phyloP scores from a whole-genome alignment of 2,888 invertebrate genomes.

The Onthophagus sagittarius region DNA sequence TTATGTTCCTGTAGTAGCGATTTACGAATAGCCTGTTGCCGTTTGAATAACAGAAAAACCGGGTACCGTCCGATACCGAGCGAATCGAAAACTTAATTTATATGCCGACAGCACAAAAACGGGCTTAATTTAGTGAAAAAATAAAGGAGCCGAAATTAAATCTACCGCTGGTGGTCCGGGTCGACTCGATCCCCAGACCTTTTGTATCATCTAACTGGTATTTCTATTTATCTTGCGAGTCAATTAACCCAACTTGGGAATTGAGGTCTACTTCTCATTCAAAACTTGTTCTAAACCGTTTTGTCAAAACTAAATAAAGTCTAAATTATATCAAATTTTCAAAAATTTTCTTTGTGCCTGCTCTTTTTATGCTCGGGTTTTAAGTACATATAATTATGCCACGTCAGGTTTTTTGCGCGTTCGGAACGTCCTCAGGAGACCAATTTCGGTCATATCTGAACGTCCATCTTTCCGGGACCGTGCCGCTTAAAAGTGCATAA shows the following conservation, averaged over 20 bases:
- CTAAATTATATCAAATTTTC: too few relatives aligned
- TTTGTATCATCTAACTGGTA: background rate
- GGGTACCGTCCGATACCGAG: background rate
- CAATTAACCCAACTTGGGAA: background rate
- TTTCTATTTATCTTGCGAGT: background rate
- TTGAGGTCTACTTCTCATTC: background rate
- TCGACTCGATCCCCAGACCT: background rate
- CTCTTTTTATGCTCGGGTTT: background rate
- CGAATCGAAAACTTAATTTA: conserved; percentile 10
- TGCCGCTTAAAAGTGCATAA: conserved; percentile 6
- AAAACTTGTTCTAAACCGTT: background rate
- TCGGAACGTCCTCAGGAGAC: background rate
- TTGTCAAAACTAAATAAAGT: background rate
- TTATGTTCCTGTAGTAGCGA: background rate
- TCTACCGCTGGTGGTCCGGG: conserved; percentile 6
- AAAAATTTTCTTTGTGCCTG: background rate
- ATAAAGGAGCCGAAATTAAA: conserved; percentile 12
- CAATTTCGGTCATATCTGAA: background rate
- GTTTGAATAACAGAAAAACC: background rate
- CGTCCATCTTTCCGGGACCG: background rate
- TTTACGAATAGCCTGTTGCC: background rate
- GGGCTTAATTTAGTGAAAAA: conserved; percentile 10
- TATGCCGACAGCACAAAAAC: conserved; percentile 11
- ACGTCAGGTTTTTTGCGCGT: background rate
- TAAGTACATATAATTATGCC: background rate